phyloP scores from a whole-genome alignment of 2,113 vertebrate species.

The Dissostichus mawsoni region DNA sequence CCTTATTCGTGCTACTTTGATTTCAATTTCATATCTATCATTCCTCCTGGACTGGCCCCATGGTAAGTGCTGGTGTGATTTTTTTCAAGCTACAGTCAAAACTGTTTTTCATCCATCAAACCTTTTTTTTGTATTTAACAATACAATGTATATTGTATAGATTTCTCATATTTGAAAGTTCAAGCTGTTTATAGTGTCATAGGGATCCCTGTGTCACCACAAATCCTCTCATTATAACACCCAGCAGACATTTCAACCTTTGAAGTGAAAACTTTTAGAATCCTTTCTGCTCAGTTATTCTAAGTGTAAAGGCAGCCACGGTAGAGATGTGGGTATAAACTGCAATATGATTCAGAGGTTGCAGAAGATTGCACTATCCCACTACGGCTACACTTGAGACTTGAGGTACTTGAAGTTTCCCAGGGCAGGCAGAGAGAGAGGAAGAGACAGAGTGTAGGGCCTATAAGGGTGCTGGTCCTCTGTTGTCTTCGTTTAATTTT shows the following conservation, averaged over 20 bases:
- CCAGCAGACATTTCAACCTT: slow-evolving; percentile 61
- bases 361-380: slow-evolving; percentile 74
- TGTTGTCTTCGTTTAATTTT: background rate
- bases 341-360: slow-evolving; percentile 68
- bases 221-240: slow-evolving; percentile 63
- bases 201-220: slow-evolving; percentile 38
- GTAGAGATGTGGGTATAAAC: slow-evolving; percentile 52
- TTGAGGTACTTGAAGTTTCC: slow-evolving; percentile 56
- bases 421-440: slow-evolving; percentile 36
- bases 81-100: slow-evolving; percentile 5
- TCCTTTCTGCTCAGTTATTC: slow-evolving; percentile 59
- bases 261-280: slow-evolving; percentile 64
- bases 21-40: background rate
- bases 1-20: background rate
- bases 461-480: slow-evolving; percentile 24
- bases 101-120: background rate
- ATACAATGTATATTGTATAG: background rate
- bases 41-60: background rate
- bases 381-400: slow-evolving; percentile 55
- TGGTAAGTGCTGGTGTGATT: background rate
- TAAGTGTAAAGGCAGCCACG: slow-evolving; percentile 49
- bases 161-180: slow-evolving; percentile 35
- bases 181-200: slow-evolving; percentile 22
- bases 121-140: background rate
- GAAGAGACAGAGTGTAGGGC: slow-evolving; percentile 33